Percentiles rank a stretch among this genome's conserved stretches.
These are phyloP conservation scores for Artemia sinica DNA, from an alignment of 2,888 invertebrate genomes.

Conservation along the genomic window DNA sequence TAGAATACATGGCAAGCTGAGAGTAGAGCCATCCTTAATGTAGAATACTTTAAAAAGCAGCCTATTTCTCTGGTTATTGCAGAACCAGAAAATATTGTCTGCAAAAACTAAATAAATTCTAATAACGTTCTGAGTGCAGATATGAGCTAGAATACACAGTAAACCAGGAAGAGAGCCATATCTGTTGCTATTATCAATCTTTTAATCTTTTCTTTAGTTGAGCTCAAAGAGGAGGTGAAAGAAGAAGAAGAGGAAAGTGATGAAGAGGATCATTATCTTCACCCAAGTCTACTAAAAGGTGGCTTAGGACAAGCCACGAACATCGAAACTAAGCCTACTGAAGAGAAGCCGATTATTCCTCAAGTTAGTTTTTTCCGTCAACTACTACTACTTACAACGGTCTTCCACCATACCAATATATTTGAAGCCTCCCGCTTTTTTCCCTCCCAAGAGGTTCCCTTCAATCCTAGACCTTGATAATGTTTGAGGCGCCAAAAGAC, in stretches of 20 bases:
- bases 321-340: background rate
- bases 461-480: background rate
- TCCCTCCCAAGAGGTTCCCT: background rate
- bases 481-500: no score
- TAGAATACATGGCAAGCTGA: no score
- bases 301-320: slow-evolving; percentile 23
- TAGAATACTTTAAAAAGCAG: no score
- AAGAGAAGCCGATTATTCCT: slow-evolving; percentile 34
- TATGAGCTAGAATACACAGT: no score
- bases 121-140: no score
- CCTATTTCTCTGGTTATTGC: no score
- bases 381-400: slow-evolving; percentile 39
- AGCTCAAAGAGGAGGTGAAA: slow-evolving; percentile 28
- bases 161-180: no score
- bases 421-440: background rate
- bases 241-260: slow-evolving; percentile 34
- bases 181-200: no score
- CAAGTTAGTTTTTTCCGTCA: slow-evolving; percentile 31
- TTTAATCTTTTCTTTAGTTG: no score
- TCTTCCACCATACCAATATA: background rate
- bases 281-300: slow-evolving; percentile 47
- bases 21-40: no score
- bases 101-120: no score
- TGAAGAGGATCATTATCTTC: slow-evolving; percentile 49
- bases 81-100: no score